Conservation (phyloP, 2,113 vertebrate genomes). For the Phrynocephalus versicolor region DNA sequence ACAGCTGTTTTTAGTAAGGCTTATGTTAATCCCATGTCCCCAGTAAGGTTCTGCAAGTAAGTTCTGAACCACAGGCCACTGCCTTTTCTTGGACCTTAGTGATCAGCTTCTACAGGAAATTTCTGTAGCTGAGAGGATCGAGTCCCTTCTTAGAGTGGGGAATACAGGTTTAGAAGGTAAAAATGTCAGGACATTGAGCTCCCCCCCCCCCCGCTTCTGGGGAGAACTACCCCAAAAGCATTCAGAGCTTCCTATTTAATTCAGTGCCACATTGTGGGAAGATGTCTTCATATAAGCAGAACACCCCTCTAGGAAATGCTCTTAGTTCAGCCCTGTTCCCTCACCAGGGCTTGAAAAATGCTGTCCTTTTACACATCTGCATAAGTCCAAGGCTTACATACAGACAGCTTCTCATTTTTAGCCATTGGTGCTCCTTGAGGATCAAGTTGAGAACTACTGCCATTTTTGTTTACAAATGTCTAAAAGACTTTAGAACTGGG, state of each 20-base stretch:
- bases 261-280: no score
- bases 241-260: not conserved
- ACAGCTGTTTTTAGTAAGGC: constrained; percentile 17
- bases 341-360: not conserved
- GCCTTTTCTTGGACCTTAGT: rapidly evolving
- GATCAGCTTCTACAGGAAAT: not conserved
- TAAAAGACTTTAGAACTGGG: not conserved
- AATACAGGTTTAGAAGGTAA: not conserved
- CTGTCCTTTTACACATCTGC: not conserved
- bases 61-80: not conserved
- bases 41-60: not conserved
- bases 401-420: no score
- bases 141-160: not conserved
- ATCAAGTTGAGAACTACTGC: no score
- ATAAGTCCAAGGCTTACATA: no score
- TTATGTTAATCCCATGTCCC: not conserved
- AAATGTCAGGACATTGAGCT: not conserved
- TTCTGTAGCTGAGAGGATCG: no score
- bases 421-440: not conserved
- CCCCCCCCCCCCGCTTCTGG: not conserved
- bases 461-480: not conserved
- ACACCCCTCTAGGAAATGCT: not conserved
- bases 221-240: no score
- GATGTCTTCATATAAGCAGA: not conserved
- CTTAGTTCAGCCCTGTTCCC: not conserved